Percentiles rank a stretch among this genome's conserved stretches.
Evolutionary conservation across 2,797 vertebrate species (phyloP).

Genomic region (Macropodus opercularis): DNA sequence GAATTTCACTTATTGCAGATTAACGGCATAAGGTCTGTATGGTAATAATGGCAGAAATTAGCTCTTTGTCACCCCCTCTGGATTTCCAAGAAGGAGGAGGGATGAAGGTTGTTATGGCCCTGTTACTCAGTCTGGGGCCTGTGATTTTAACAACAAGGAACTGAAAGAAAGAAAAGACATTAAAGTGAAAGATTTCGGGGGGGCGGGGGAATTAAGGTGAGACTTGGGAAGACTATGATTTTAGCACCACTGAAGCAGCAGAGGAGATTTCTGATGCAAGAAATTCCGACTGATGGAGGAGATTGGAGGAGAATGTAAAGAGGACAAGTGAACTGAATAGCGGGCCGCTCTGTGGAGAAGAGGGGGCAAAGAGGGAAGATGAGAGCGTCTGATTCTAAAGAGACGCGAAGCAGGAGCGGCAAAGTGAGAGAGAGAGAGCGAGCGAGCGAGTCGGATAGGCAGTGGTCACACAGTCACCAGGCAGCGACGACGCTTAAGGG

Average conservation of each 20-base stretch:
- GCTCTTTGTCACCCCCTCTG: conserved; percentile 77
- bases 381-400: conserved; percentile 61
- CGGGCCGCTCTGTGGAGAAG: conserved; percentile 39
- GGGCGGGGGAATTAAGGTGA: conserved; percentile 58
- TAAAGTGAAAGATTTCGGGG: conserved; percentile 59
- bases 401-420: conserved; percentile 40
- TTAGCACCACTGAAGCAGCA: conserved; percentile 48
- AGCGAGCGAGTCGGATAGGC: conserved; percentile 48
- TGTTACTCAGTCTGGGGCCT: conserved; percentile 43
- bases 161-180: conserved; percentile 32
- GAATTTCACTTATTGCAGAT: conserved; percentile 82
- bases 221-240: conserved; percentile 76
- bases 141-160: conserved; percentile 58
- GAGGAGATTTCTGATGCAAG: conserved; percentile 59
- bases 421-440: conserved; percentile 48
- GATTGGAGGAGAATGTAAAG: conserved; percentile 59
- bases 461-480: conserved; percentile 63
- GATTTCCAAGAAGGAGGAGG: conserved; percentile 57
- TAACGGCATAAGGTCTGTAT: conserved; percentile 74
- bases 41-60: conserved; percentile 77
- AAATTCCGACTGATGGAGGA: conserved; percentile 60
- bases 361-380: conserved; percentile 59
- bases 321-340: conserved; percentile 50
- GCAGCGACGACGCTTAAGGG: conserved; percentile 66
- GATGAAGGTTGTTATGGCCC: conserved; percentile 53